Conservation (phyloP, 2,888 invertebrate species). For the Scaptomyza parva region DNA sequence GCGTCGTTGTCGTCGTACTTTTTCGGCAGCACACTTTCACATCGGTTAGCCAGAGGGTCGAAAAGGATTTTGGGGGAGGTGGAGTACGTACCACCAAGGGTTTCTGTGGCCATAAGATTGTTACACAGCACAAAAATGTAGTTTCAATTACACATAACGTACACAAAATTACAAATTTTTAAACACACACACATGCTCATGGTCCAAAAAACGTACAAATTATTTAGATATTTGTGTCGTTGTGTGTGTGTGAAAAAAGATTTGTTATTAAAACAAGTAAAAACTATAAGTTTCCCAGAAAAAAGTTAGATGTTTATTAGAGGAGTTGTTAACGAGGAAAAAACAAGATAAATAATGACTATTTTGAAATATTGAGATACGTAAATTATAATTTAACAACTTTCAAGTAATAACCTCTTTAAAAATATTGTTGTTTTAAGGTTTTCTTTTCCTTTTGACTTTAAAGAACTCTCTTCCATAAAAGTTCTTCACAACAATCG, state of each 20-base stretch:
- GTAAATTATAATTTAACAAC: too few relatives aligned
- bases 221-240: not conserved
- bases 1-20: constrained; percentile 57
- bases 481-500: too few relatives aligned
- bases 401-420: too few relatives aligned
- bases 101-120: not conserved
- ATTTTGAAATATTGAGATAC: too few relatives aligned
- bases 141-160: not conserved
- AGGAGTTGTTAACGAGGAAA: too few relatives aligned
- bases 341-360: not conserved
- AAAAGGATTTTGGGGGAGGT: not conserved
- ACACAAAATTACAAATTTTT: not conserved
- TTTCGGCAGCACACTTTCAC: constrained; percentile 46
- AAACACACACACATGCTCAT: too few relatives aligned
- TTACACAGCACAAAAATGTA: constrained; percentile 3
- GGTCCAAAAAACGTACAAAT: not conserved
- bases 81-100: too few relatives aligned
- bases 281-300: not conserved
- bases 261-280: not conserved
- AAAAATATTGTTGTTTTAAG: too few relatives aligned
- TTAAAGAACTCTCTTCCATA: too few relatives aligned
- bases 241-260: not conserved
- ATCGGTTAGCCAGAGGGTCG: constrained; percentile 24
- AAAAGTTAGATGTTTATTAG: not conserved
- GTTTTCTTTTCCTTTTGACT: too few relatives aligned